Evolutionary conservation across 2,113 vertebrate species (phyloP), one percentile per base, ranked within the genome.

Genomic region (Tupaia tana): DNA sequence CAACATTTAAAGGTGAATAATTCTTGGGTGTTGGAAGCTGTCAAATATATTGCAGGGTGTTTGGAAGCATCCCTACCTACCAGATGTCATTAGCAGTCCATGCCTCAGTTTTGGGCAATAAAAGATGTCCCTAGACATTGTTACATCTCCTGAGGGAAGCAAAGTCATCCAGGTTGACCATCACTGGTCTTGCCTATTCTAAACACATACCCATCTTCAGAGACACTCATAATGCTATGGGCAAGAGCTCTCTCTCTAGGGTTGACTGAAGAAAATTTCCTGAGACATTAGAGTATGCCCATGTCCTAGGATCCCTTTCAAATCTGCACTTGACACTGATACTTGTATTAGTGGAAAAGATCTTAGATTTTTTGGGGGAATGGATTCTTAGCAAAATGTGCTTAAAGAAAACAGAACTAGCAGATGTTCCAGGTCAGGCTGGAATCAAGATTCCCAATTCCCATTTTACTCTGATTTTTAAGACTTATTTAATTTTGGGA

Each of bases 271-370:
- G 22, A 86, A 54, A 31, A 61, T 90, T 27, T 69, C 14, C 75
- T 89, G 52, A 66, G 61, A 69, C 61, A 14, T 56, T 96, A 13
- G 86, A 82, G 8, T 66, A 6, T 52, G 1, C 7, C 18, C 56
- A 34, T 58, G 22, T 71, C 58, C 19, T 70, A 90, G 27, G 22
- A 89, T 58, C 27, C 82, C 24, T 95, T 89, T 79, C 89, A 94
- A 69, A 9, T 84, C 61, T 94, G 25, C 7, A 56, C 3, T 67
- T 83, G 31, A 82, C 7, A 25, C 59, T 34, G 12, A 9, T 29
- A 73, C 24, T 78, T 93, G 31, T 54, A 34, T 24, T 91, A 29
- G 20, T 70, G 12, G 43, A 43, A 83, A 20, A 13, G 77, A 77
- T 29, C 54, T 19, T 29, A 83, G 18, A 70, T 31, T 56, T 86